Evolutionary conservation across 2,888 invertebrate species (phyloP).

Genomic region (Tribolium freemani): DNA sequence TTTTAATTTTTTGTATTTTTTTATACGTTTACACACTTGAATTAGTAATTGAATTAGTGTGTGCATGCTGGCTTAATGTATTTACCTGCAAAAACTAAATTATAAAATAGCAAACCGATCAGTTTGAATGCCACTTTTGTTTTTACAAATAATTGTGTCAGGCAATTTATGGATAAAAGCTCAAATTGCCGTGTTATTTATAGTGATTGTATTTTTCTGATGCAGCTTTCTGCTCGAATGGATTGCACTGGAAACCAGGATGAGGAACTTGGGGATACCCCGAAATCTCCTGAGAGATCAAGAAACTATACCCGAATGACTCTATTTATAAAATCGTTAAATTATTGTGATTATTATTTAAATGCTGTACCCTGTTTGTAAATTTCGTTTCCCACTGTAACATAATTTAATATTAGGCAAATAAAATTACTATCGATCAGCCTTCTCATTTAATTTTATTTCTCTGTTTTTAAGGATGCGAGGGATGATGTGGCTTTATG

Average conservation of each 20-base stretch:
- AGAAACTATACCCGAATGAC: slow-evolving; percentile 41
- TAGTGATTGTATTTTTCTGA: slow-evolving; percentile 24
- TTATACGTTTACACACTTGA: too few relatives aligned
- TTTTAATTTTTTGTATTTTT: too few relatives aligned
- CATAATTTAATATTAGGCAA: slow-evolving; percentile 43
- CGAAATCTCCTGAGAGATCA: slow-evolving; percentile 36
- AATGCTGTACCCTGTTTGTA: slow-evolving; percentile 47
- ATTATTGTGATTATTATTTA: slow-evolving; percentile 41
- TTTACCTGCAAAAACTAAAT: too few relatives aligned
- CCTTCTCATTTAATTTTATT: slow-evolving; percentile 38
- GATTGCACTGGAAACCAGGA: slow-evolving; percentile 52
- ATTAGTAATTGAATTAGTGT: too few relatives aligned
- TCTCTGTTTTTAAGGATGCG: not conserved
- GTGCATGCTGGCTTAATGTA: too few relatives aligned
- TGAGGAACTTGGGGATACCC: slow-evolving; percentile 47
- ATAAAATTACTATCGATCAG: slow-evolving; percentile 43
- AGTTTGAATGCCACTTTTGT: not conserved
- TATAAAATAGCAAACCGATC: too few relatives aligned
- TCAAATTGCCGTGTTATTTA: slow-evolving; percentile 4
- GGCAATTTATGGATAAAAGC: not conserved
- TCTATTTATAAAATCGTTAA: slow-evolving; percentile 39
- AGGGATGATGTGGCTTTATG: not conserved
- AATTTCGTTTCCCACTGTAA: slow-evolving; percentile 41
- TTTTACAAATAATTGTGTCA: not conserved
- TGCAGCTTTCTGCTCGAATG: slow-evolving; percentile 53